These are phyloP conservation scores for Gadopsis bispinosus DNA, from an alignment of 2,797 vertebrate species.

Conservation along the genomic window DNA sequence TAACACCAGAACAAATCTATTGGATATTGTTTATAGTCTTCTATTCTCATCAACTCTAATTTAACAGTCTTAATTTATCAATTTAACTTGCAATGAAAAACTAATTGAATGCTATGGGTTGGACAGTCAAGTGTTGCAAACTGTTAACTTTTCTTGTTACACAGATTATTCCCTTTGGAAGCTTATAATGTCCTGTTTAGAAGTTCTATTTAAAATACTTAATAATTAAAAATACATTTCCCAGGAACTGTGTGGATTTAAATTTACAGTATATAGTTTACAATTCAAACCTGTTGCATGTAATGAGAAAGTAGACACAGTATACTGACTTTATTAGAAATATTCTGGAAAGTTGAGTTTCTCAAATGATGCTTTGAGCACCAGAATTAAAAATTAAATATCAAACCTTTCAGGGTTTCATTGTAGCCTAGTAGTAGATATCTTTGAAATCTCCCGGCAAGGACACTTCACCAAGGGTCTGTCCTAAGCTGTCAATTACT, in stretches of 20 bases:
- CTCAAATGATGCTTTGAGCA: background rate
- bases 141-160: background rate
- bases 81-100: constrained; percentile 15
- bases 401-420: background rate
- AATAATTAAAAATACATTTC: background rate
- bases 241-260: background rate
- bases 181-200: background rate
- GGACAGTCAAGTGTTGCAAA: background rate
- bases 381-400: background rate
- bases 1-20: constrained; percentile 27
- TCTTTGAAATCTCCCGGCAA: constrained; percentile 13
- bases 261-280: background rate
- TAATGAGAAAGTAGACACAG: background rate
- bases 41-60: constrained; percentile 32
- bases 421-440: background rate
- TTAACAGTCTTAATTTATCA: background rate
- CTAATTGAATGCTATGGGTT: constrained; percentile 21
- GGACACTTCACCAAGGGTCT: constrained; percentile 28
- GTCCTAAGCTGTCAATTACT: constrained; percentile 33
- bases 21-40: constrained; percentile 11
- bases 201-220: background rate
- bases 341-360: background rate
- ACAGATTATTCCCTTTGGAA: background rate
- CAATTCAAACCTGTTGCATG: background rate
- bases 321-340: no score